Conservation (phyloP, 2,797 vertebrate genomes). For the Neosalanx taihuensis region DNA sequence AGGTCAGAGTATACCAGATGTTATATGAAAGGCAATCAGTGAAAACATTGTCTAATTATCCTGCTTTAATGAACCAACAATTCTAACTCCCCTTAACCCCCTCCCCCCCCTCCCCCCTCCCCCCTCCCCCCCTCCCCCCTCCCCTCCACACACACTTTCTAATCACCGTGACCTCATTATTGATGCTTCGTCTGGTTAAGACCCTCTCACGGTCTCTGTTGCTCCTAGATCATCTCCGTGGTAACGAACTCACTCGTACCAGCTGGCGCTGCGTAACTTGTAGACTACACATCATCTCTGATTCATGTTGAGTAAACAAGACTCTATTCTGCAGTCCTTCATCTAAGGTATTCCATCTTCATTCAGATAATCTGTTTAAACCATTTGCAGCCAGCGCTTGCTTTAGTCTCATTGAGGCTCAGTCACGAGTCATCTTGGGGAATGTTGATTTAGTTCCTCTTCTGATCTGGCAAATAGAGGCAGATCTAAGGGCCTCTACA, state of each 20-base stretch:
- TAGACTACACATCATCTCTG: neutral
- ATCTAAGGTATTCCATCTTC: neutral
- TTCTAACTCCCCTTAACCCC: slow-evolving; percentile 38
- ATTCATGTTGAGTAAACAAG: no score
- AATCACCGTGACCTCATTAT: slow-evolving; percentile 36
- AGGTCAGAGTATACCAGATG: neutral
- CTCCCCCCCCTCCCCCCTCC: neutral
- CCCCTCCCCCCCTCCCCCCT: neutral
- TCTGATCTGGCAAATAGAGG: neutral
- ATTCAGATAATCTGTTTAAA: neutral
- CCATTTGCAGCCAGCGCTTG: neutral
- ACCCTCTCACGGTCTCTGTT: slow-evolving; percentile 58
- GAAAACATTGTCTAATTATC: slow-evolving; percentile 58
- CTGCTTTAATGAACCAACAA: slow-evolving; percentile 46
- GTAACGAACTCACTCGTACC: slow-evolving; percentile 1
- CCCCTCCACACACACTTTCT: neutral
- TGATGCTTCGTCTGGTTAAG: slow-evolving; percentile 52
- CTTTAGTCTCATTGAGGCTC: neutral
- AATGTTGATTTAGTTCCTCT: neutral
- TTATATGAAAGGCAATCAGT: neutral
- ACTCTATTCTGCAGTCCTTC: no score
- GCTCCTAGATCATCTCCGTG: slow-evolving; percentile 30
- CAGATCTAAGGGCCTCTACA: neutral
- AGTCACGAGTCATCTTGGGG: neutral
- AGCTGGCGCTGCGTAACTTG: neutral